Percentiles rank a stretch among this genome's conserved stretches.
Evolutionary conservation across 1,140 invertebrate genomes (phyloP).

Genomic region (Melitaea cinxia): DNA sequence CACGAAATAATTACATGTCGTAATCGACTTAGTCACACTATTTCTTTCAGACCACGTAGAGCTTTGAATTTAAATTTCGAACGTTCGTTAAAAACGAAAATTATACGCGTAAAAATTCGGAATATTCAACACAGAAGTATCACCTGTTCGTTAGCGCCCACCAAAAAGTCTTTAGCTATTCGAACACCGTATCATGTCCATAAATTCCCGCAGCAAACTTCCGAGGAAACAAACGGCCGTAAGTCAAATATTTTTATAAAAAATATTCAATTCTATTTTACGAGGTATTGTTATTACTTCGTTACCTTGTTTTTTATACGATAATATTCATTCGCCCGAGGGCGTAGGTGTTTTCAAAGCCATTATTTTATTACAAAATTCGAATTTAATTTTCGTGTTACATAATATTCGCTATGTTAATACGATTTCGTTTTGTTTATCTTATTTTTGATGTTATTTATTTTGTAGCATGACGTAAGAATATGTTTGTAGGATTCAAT

Average conservation of each 20-base stretch:
- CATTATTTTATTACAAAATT: background rate
- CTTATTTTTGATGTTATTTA: background rate
- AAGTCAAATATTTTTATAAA: conserved; percentile 20
- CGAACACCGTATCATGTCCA: conserved; percentile 21
- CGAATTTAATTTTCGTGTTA: background rate
- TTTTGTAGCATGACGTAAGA: no score
- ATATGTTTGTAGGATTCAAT: no score
- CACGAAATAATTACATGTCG: no score
- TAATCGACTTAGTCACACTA: no score
- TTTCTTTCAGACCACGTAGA: background rate
- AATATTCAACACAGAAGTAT: conserved; percentile 8
- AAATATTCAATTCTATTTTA: background rate
- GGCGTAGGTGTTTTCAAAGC: background rate
- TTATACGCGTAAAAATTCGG: background rate
- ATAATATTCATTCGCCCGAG: background rate
- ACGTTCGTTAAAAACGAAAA: background rate
- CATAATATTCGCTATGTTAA: background rate
- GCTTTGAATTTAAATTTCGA: background rate
- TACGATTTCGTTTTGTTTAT: background rate
- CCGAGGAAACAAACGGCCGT: conserved; percentile 13
- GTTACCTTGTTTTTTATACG: background rate
- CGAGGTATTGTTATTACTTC: background rate
- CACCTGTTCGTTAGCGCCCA: conserved; percentile 15
- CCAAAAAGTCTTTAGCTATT: conserved; percentile 19
- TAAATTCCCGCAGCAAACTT: conserved; percentile 21